Evolutionary conservation across 2,888 invertebrate species (phyloP), one percentile per base, ranked within the genome.

Genomic region (Limnephilus auricula): DNA sequence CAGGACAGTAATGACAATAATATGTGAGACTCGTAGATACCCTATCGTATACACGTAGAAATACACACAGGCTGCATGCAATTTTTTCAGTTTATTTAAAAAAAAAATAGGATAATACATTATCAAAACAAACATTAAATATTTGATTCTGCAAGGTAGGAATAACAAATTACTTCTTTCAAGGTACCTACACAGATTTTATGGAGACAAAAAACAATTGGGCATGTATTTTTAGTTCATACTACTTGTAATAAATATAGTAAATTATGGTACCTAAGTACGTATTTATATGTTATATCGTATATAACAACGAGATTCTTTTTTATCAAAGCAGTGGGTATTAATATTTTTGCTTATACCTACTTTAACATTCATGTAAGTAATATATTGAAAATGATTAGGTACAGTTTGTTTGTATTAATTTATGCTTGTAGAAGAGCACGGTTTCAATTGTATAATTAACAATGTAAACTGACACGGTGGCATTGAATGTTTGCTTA

Each of bases 391-490:
- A 18, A 18, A 65, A 65, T 5, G 25, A 25, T n/a, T n/a, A n/a
- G n/a, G 25, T 65, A 25, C 6, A 25, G 18, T 34, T 82, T 82
- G 34, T 32, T 34, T 82, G 25, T 12, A 82, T 34, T 82, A 6
- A 15, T 25, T 82, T 12, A 34, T 25, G n/a, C 34, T 25, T 15
- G 34, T 25, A 82, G 18, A 34, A 84, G 30, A 9, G 87, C 32
- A 30, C 6, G 34, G 10, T 50, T 15, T n/a, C 32, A 18, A 65
- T 78, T 65, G 87, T 87, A 87, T 32, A n/a, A 31, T 86, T 50
- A 87, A 87, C 32, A 87, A 87, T 50, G 87, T 50, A 34, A 65
- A 87, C 87, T 31, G 25, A 87, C 32, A 32, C 18, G 31, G 18
- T 13, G n/a, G 2, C 0, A 84, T 6, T 30, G 45, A 85, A 45